Percentiles rank a stretch among this genome's conserved stretches.
Evolutionary conservation across 2,113 vertebrate genomes (phyloP).

Genomic region (Tragelaphus buxtoni): DNA sequence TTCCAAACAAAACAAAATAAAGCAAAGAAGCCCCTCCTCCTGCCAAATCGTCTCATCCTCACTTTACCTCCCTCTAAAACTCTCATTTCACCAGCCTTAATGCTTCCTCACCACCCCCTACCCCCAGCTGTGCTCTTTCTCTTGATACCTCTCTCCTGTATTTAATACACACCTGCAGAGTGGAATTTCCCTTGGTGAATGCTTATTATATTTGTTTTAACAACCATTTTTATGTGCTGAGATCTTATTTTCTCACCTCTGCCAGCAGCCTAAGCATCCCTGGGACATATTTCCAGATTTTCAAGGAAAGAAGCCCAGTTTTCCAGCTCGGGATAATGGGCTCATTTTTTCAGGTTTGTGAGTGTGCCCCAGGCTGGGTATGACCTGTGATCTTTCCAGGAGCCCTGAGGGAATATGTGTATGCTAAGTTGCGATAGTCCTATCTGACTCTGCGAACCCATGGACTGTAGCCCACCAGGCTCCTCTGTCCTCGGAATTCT

Average conservation of each 20-base stretch:
- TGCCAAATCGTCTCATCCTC: background rate
- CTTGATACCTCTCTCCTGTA: background rate
- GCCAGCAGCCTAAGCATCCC: background rate
- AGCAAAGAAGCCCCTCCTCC: background rate
- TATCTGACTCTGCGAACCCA: rapidly evolving
- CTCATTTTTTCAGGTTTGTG: background rate
- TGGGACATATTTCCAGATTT: background rate
- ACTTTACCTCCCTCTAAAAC: background rate
- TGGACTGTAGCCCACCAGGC: background rate
- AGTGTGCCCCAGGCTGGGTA: background rate
- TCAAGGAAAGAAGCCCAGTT: background rate
- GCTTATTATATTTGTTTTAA: background rate
- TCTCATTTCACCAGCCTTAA: background rate
- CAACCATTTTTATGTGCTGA: background rate
- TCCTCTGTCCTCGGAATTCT: background rate
- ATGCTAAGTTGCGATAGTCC: background rate
- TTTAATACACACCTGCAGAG: background rate
- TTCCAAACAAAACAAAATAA: background rate
- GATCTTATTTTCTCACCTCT: background rate
- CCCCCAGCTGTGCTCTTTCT: background rate
- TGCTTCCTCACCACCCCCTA: background rate
- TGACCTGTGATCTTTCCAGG: background rate
- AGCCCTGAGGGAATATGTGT: background rate
- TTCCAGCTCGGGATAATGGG: background rate
- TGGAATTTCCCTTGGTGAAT: background rate